Conservation (phyloP, 2,113 vertebrate species). For the Glaucidium brasilianum region DNA sequence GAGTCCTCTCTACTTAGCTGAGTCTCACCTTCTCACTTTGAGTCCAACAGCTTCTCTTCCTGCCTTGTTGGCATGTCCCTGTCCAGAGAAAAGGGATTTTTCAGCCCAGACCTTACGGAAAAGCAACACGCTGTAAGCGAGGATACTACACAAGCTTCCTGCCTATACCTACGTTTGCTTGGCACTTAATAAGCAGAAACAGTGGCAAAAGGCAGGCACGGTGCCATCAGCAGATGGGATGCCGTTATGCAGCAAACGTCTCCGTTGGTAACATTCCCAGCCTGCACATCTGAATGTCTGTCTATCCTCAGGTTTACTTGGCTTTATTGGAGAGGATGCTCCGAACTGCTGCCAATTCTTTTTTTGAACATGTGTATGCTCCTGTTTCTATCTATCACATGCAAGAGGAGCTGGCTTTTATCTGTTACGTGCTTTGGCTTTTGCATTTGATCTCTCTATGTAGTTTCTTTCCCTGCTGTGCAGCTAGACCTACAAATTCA, state of each 20-base stretch:
- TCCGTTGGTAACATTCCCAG: slow-evolving; percentile 24
- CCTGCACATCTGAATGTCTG: slow-evolving; percentile 35
- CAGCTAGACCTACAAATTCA: background rate
- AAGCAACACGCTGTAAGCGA: background rate
- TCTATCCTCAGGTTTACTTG: slow-evolving; percentile 39
- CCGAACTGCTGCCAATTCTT: background rate
- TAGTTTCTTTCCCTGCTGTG: background rate
- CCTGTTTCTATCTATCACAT: background rate
- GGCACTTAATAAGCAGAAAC: background rate
- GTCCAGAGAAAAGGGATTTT: background rate
- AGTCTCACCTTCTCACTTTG: background rate
- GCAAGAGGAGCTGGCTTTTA: background rate
- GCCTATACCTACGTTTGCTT: slow-evolving; percentile 1
- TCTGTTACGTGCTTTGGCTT: background rate
- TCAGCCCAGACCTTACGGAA: background rate
- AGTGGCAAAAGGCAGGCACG: slow-evolving; percentile 1
- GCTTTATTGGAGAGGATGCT: slow-evolving; percentile 29
- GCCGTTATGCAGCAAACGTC: background rate
- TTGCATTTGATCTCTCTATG: background rate
- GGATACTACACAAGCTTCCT: background rate
- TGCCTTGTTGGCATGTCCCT: background rate
- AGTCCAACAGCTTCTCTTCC: background rate
- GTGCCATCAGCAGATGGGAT: slow-evolving; percentile 52
- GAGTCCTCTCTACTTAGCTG: background rate
- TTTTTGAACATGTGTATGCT: slow-evolving; percentile 24